phyloP scores from a whole-genome alignment of 2,888 invertebrate genomes.

The Kryphioiulus occultus region DNA sequence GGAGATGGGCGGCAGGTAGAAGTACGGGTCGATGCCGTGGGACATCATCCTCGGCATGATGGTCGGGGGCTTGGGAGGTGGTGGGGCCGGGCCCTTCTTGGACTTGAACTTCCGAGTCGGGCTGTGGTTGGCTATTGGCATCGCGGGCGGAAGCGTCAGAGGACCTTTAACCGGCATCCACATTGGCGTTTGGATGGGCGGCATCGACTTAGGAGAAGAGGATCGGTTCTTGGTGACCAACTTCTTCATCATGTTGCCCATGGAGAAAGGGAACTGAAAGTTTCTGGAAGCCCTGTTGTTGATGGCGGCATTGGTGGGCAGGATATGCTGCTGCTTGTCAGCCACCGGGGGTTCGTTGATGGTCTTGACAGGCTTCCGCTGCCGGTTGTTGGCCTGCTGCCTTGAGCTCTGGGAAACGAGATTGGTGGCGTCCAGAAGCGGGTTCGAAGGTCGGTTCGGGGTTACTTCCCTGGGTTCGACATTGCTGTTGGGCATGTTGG shows the following conservation, averaged over 20 bases:
- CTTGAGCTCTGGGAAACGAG: neutral
- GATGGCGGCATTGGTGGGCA: neutral
- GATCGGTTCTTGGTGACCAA: constrained; percentile 44
- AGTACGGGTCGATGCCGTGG: constrained; percentile 48
- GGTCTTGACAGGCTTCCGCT: constrained; percentile 49
- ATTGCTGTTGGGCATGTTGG: neutral
- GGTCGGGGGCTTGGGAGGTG: constrained; percentile 1
- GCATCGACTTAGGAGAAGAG: neutral
- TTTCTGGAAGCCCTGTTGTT: constrained; percentile 16
- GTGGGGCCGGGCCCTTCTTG: constrained; percentile 41
- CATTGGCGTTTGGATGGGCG: neutral
- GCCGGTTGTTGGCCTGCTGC: constrained; percentile 46
- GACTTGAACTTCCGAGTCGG: constrained; percentile 22
- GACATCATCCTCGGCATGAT: constrained; percentile 36
- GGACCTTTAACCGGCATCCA: constrained; percentile 6
- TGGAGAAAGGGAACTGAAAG: constrained; percentile 33
- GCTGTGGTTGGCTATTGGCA: constrained; percentile 14
- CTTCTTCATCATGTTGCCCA: constrained; percentile 45
- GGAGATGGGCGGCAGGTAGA: constrained; percentile 45
- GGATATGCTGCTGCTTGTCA: neutral
- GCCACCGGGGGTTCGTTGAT: neutral
- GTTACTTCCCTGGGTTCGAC: neutral
- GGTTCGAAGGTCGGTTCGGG: neutral
- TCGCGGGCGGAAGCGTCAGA: neutral
- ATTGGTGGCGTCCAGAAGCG: neutral